Base-by-base conservation (phyloP, 1,140 invertebrate species). In the Aculops lycopersici region DNA sequence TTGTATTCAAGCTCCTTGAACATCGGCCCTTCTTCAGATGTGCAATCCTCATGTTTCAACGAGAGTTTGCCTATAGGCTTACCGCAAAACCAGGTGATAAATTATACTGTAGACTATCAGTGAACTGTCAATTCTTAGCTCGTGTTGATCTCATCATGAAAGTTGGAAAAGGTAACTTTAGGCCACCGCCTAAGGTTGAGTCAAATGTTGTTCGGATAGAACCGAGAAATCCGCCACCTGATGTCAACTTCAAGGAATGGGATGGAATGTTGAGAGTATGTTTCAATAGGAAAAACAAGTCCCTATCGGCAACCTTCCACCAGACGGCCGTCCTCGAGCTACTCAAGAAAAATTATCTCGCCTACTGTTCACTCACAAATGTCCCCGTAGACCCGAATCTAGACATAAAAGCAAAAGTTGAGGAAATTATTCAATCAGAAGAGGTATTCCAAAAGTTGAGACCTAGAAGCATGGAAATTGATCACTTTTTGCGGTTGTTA, bases 11-110 rank as follows among this genome's bases (percentile, higher is more conserved):
- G 60, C 57, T 98, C 36, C 61, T 98, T 13, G 59, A 90, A n/a
- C 88, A 97, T 54, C 66, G 66, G 49, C 68, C 64, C 31, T 60
- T 66, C 20, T 64, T 63, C 52, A 70, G 88, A 49, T 95, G 81
- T 66, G 90, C 92, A 16, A 68, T 98, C 2, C 60, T 98, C 2
- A 97, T 98, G 90, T 92, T 98, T 54, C 92, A 98, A 63, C 66
- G 76, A 55, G 92, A 98, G 64, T 98, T 98, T 66, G 90, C 90
- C 14, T 75, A 94, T 52, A 63, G 92, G 55, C 61, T 98, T 42
- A 79, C 92, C 8, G 92, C 92, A 1, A 79, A 84, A 58, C 81
- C 90, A 20, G 90, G 88, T 12, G 84, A 94, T 48, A 97, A 97
- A 63, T 59, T 92, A 2, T 98, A 92, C 52, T 95, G 88, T 58